A percentile compares a stretch with the other conserved stretches of the same genome.
These are phyloP conservation scores for Macquaria ambigua DNA, from an alignment of 2,113 vertebrate genomes.

Conservation along the genomic window DNA sequence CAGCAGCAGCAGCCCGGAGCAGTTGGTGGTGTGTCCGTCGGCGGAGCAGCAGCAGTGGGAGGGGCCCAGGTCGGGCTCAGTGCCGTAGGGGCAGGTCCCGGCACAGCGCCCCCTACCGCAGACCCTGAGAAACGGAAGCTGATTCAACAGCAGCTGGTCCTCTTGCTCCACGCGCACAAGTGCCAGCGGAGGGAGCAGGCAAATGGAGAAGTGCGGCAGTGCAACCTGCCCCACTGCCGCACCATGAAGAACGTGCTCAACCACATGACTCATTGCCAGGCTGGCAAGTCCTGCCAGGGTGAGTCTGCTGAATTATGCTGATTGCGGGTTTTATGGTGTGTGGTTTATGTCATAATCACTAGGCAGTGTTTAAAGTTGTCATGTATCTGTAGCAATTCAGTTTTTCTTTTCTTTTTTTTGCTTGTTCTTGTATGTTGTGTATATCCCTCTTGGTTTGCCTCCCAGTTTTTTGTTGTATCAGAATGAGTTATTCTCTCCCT, in stretches of 20 bases:
- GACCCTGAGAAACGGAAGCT: slow-evolving; percentile 98
- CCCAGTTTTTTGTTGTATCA: slow-evolving; percentile 9
- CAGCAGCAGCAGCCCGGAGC: slow-evolving; percentile 73
- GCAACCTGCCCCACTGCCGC: slow-evolving; percentile 97
- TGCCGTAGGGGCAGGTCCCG: slow-evolving; percentile 77
- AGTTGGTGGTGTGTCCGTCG: slow-evolving; percentile 64
- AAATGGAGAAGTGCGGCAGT: slow-evolving; percentile 95
- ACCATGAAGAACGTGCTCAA: slow-evolving; percentile 99
- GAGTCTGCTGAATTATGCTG: slow-evolving; percentile 68
- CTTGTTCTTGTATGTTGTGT: slow-evolving; percentile 23
- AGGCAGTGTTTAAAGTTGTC: slow-evolving; percentile 24
- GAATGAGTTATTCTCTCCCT: slow-evolving; percentile 31
- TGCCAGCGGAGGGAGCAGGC: slow-evolving; percentile 98
- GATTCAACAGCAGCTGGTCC: slow-evolving; percentile 98
- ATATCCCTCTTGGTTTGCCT: slow-evolving; percentile 22
- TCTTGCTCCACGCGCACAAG: slow-evolving; percentile 97
- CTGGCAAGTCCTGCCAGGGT: slow-evolving; percentile 99
- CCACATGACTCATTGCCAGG: slow-evolving; percentile 99
- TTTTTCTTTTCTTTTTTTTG: not conserved
- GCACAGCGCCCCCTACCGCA: slow-evolving; percentile 92
- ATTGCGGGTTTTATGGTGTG: slow-evolving; percentile 26
- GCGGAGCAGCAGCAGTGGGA: slow-evolving; percentile 66
- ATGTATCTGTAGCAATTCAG: slow-evolving; percentile 18
- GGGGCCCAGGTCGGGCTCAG: slow-evolving; percentile 82
- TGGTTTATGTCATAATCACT: slow-evolving; percentile 31